Evolutionary conservation across 2,888 invertebrate species (phyloP).

Genomic region (Aphidoletes aphidimyza): DNA sequence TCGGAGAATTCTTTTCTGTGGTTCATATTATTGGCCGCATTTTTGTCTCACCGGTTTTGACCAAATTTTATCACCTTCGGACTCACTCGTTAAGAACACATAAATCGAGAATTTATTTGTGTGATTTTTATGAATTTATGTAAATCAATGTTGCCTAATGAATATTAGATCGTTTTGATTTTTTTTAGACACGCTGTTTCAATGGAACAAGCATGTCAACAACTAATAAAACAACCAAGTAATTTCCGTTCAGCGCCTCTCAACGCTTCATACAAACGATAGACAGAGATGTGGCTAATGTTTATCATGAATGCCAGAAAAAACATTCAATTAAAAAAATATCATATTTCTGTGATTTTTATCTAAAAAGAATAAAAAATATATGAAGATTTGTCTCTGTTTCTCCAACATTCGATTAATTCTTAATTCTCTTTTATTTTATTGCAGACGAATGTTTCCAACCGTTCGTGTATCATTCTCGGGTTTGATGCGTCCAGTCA

Average conservation of each 20-base stretch:
- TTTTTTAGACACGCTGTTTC: constrained; percentile 22
- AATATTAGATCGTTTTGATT: neutral
- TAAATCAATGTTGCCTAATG: neutral
- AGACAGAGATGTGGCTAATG: too few relatives aligned
- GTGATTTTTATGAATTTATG: neutral
- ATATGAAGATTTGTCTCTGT: neutral
- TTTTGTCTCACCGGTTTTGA: neutral
- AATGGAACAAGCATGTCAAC: neutral
- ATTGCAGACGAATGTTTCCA: constrained; percentile 94
- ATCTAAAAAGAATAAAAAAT: neutral
- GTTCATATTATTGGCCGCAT: neutral
- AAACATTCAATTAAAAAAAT: constrained; percentile 30
- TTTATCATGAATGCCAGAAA: neutral
- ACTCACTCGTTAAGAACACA: too few relatives aligned
- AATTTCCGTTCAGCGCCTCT: neutral
- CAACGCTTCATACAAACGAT: neutral
- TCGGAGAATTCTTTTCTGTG: neutral
- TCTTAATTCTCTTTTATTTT: constrained; percentile 19
- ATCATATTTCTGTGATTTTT: constrained; percentile 5
- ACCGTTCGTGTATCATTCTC: constrained; percentile 94
- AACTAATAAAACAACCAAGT: neutral
- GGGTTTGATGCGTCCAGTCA: constrained; percentile 71
- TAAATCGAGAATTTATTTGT: neutral
- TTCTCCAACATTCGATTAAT: neutral
- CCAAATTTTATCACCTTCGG: neutral